A percentile compares a stretch with the other conserved stretches of the same genome.
phyloP scores from a whole-genome alignment of 1,140 invertebrate species.

The Drosophila mauritiana region DNA sequence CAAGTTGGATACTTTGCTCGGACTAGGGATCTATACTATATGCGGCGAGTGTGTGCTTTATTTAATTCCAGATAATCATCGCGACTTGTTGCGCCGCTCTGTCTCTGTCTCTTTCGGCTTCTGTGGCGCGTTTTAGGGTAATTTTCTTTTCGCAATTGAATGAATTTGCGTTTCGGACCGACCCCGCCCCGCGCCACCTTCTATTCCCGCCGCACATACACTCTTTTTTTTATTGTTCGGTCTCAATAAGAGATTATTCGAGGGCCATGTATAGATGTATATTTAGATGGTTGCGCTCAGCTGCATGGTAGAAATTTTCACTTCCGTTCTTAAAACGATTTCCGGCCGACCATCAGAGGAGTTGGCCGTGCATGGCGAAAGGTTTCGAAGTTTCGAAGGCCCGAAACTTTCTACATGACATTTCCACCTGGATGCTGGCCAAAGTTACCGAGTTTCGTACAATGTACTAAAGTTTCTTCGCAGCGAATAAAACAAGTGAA shows the following conservation, averaged over 20 bases:
- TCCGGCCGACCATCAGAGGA: conserved; percentile 63
- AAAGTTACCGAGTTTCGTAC: conserved; percentile 5
- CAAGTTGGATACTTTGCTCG: conserved; percentile 49
- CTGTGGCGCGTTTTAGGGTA: conserved; percentile 71
- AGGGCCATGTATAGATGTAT: conserved; percentile 67
- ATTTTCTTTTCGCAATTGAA: conserved; percentile 84
- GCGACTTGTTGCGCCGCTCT: conserved; percentile 70
- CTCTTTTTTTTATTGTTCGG: conserved; percentile 60
- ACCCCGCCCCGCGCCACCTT: conserved; percentile 14
- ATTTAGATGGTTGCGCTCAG: conserved; percentile 82
- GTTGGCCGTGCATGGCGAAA: conserved; percentile 66
- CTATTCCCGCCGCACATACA: background rate
- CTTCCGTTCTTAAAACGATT: conserved; percentile 83
- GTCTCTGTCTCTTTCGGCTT: conserved; percentile 36
- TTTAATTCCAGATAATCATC: conserved; percentile 83
- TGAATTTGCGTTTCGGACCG: conserved; percentile 79
- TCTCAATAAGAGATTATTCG: conserved; percentile 77
- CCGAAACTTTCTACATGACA: conserved; percentile 67
- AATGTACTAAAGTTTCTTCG: conserved; percentile 62
- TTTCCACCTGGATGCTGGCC: conserved; percentile 52
- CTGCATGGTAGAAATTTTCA: conserved; percentile 78
- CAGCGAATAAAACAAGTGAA: conserved; percentile 9
- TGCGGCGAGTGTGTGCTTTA: conserved; percentile 62
- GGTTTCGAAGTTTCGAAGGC: conserved; percentile 9
- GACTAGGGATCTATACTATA: conserved; percentile 29